Percentiles rank a stretch among this genome's conserved stretches.
phyloP scores from a whole-genome alignment of 2,797 vertebrate genomes.

The Mico argentatus region DNA sequence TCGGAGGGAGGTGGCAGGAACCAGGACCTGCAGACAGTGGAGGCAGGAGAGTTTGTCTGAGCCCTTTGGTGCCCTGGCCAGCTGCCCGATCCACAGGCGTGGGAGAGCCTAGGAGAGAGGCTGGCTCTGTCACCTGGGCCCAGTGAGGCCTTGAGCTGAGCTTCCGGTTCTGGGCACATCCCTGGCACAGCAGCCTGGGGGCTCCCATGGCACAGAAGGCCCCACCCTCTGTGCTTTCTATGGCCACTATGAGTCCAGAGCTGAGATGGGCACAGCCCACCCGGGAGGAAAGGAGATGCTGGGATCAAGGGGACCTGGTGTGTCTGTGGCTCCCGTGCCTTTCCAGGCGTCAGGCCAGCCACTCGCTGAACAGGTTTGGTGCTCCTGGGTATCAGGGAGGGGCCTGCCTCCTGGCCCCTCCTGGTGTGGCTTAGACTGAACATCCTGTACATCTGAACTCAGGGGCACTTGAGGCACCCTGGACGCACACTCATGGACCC shows the following conservation, averaged over 20 bases:
- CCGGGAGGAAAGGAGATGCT: no score
- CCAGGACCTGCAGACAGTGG: no score
- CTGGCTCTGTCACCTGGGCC: not conserved
- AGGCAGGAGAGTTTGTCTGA: not conserved
- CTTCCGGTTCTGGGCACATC: not conserved
- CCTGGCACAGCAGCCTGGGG: not conserved
- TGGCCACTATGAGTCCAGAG: not conserved
- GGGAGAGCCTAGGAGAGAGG: not conserved
- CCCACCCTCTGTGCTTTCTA: not conserved
- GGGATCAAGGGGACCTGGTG: not conserved
- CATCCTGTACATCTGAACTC: accelerated
- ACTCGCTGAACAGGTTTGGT: not conserved
- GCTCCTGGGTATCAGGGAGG: not conserved
- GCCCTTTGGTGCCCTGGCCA: not conserved
- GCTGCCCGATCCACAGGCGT: not conserved
- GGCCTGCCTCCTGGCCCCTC: not conserved
- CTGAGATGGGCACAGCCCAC: not conserved
- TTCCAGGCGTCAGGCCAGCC: not conserved
- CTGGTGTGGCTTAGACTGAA: not conserved
- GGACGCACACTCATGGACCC: not conserved
- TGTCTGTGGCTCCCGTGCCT: accelerated
- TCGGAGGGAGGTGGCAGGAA: not conserved
- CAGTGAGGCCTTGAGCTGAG: not conserved
- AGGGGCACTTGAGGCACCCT: not conserved
- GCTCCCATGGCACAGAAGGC: not conserved